phyloP scores from a whole-genome alignment of 2,797 vertebrate species.

The Chaetodon trifasciatus region DNA sequence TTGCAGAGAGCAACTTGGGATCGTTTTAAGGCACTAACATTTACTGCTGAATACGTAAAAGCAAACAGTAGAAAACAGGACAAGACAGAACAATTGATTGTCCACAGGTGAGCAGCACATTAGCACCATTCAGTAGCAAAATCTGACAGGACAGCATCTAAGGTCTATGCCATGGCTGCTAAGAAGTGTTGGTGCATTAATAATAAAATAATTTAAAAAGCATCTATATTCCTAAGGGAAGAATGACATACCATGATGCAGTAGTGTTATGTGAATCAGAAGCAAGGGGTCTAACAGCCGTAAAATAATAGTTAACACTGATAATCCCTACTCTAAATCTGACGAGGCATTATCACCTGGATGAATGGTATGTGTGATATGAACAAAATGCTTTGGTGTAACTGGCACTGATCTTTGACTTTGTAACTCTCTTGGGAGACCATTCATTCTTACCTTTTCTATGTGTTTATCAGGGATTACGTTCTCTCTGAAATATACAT shows the following conservation, averaged over 20 bases:
- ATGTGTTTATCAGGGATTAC: too few relatives aligned
- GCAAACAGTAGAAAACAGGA: background rate
- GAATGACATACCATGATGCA: background rate
- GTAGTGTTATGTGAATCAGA: too few relatives aligned
- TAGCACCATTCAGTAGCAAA: background rate
- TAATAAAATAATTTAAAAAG: background rate
- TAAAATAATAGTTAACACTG: too few relatives aligned
- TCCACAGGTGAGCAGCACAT: background rate
- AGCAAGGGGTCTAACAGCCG: too few relatives aligned
- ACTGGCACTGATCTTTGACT: too few relatives aligned
- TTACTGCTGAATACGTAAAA: background rate
- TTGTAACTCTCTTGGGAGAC: too few relatives aligned
- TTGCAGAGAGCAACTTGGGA: background rate
- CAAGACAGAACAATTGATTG: background rate
- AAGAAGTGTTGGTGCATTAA: background rate
- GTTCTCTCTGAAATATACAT: too few relatives aligned
- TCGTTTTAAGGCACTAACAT: background rate
- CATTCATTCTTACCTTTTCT: too few relatives aligned
- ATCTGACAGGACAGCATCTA: background rate
- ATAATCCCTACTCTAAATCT: too few relatives aligned
- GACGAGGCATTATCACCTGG: too few relatives aligned
- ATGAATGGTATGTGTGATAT: too few relatives aligned
- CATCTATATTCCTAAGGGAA: background rate
- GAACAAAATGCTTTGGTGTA: too few relatives aligned
- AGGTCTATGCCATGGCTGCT: background rate